Base-by-base conservation (phyloP, 2,888 invertebrate genomes). In the Leuctra nigra region DNA sequence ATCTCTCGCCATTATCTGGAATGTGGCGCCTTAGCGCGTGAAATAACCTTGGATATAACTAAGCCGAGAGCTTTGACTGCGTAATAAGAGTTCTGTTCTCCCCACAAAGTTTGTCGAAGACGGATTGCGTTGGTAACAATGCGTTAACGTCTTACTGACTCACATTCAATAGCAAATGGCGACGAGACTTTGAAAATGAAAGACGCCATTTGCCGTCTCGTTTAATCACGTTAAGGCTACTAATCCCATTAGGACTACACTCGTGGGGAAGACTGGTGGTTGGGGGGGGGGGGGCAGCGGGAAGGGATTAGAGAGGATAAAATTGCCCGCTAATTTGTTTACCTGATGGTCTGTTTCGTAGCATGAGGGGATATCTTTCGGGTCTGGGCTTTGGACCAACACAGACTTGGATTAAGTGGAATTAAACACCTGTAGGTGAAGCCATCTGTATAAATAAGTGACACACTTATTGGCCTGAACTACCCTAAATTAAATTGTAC, bases 281-380 rank as follows among this genome's bases (percentile, higher is more conserved):
- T 6, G 29, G 29, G 29, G 13, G 13, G 29, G 33, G 25, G 18
- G 9, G 36, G 53, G 13, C 14, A 36, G 23, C 24, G 54, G 25
- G 41, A 47, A 20, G 50, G 50, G 56, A 52, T 52, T 56, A 41
- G 33, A 24, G 33, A 14, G 52, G 41, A 39, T 50, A 29, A 56
- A 56, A 56, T 56, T 56, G 52, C 56, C 56, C 56, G 52, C 56
- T 56, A 56, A 56, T 56, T 56, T 56, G 56, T 56, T 56, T 56
- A 56, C 56, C 56, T 56, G 56, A 50, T 50, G 33, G 50, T 50
- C 35, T 33, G 33, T 50, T 44, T 44, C 20, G 44, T 22, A 29
- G n/a, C n/a, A n/a, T n/a, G n/a, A n/a, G n/a, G 33, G 33, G 50
- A 50, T 18, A 50, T 50, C 50, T 50, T 50, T 50, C 50, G 35